Evolutionary conservation across 2,797 vertebrate species (phyloP).

Genomic region (Fratercula arctica): DNA sequence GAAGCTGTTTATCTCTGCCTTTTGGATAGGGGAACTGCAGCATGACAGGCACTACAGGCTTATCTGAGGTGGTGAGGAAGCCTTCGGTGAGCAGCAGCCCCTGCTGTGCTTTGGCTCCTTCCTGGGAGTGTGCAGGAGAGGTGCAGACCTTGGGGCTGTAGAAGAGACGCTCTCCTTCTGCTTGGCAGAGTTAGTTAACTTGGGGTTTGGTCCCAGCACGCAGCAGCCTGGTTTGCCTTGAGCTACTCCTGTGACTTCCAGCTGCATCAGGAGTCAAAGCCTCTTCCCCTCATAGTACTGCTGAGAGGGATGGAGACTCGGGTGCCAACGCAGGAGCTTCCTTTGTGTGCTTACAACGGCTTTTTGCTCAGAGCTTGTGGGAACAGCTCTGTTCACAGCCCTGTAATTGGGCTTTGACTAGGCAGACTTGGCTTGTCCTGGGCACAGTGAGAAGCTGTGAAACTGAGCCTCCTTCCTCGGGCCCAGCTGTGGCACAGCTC

Average conservation of each 20-base stretch:
- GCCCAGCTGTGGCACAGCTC: background rate
- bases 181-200: background rate
- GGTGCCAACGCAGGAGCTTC: background rate
- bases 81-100: background rate
- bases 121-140: background rate
- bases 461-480: background rate
- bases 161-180: accelerated
- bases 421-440: background rate
- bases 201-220: background rate
- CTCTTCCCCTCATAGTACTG: background rate
- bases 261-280: background rate
- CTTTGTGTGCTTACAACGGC: accelerated
- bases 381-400: background rate
- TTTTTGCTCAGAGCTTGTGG: background rate
- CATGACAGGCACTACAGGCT: background rate
- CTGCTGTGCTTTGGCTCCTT: background rate
- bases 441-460: background rate
- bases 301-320: background rate
- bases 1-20: background rate
- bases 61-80: background rate
- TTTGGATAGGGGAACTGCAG: background rate
- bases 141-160: background rate
- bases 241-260: background rate
- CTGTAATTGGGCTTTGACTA: background rate
- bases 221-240: background rate